phyloP scores from a whole-genome alignment of 2,797 vertebrate genomes.

The Chloroceryle amazona region DNA sequence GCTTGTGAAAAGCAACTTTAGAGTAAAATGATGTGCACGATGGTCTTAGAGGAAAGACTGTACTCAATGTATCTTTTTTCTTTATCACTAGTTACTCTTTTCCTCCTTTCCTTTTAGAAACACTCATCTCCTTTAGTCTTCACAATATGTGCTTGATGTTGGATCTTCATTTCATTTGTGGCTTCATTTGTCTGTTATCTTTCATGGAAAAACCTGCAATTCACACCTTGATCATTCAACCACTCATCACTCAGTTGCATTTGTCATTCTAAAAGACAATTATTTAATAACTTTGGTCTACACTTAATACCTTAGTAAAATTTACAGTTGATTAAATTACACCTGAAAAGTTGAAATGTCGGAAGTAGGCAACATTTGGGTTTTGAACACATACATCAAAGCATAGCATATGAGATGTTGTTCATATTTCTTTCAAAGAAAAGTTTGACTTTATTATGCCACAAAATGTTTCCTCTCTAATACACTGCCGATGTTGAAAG shows the following conservation, averaged over 20 bases:
- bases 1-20: slow-evolving; percentile 54
- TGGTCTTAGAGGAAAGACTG: slow-evolving; percentile 65
- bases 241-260: slow-evolving; percentile 25
- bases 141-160: slow-evolving; percentile 59
- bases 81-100: slow-evolving; percentile 29
- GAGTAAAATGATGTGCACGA: slow-evolving; percentile 49
- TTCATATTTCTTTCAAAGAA: neutral
- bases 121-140: slow-evolving; percentile 18
- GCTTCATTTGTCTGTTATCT: slow-evolving; percentile 57
- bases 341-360: neutral
- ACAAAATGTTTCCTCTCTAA: neutral
- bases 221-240: slow-evolving; percentile 38
- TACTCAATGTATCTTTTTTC: slow-evolving; percentile 46
- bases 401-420: neutral
- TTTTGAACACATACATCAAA: neutral
- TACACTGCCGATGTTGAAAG: neutral
- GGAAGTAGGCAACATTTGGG: neutral
- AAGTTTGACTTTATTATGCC: neutral
- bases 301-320: neutral
- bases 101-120: slow-evolving; percentile 55
- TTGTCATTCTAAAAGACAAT: slow-evolving; percentile 27
- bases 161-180: slow-evolving; percentile 53
- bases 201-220: slow-evolving; percentile 25
- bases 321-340: neutral
- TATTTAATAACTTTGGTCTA: neutral